A percentile compares a stretch with the other conserved stretches of the same genome.
Conservation (phyloP, 2,113 vertebrate species). For the Ibidorhyncha struthersii region DNA sequence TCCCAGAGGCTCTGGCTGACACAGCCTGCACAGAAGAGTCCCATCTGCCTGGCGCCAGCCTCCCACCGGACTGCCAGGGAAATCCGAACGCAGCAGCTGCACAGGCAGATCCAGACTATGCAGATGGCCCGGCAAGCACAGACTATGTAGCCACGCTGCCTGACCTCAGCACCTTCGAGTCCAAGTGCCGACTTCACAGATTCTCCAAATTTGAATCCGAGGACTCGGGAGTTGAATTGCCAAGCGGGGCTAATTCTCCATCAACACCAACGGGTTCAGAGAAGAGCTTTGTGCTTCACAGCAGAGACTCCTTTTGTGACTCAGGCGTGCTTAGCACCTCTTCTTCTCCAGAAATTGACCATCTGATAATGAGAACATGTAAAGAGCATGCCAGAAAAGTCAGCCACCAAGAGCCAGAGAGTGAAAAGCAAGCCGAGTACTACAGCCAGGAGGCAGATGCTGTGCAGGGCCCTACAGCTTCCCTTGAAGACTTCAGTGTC, state of each 20-base stretch:
- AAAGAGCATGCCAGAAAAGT: conserved; percentile 28
- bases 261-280: conserved; percentile 82
- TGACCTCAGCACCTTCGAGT: not conserved
- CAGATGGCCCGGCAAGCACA: not conserved
- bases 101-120: not conserved
- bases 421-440: not conserved
- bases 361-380: conserved; percentile 51
- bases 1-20: conserved; percentile 29
- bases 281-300: conserved; percentile 87
- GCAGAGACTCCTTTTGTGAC: conserved; percentile 84
- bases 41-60: not conserved
- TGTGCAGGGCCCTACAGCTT: not conserved
- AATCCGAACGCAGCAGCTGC: fast-evolving
- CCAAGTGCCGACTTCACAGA: conserved; percentile 64
- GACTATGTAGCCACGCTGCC: conserved; percentile 71
- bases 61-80: not conserved
- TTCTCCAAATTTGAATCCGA: conserved; percentile 88
- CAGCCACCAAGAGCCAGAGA: not conserved
- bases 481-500: not conserved
- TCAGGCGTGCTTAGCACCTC: conserved; percentile 76
- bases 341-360: conserved; percentile 67
- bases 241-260: conserved; percentile 84
- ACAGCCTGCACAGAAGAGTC: not conserved
- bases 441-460: not conserved
- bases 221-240: conserved; percentile 86